Base-by-base conservation (phyloP, 92 coral and sea anemone species). In the Epizoanthus rinbou region DNA sequence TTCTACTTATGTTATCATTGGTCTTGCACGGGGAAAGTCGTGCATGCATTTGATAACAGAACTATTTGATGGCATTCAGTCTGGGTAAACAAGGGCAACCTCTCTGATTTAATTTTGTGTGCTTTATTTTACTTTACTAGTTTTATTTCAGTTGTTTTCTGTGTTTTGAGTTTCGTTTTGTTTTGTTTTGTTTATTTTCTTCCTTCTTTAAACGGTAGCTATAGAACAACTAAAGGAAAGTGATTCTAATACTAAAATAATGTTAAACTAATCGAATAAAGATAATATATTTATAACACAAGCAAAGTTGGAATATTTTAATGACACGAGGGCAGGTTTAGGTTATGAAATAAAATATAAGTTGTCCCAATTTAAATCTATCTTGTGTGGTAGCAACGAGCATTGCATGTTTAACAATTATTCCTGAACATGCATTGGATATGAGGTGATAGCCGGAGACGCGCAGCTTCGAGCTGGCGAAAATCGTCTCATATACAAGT, bases 61-160 rank as follows among this genome's bases (percentile, higher is more conserved):
- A 58, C 54, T 50, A 43, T 17, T 21, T n/a, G 59, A 63, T 7
- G 50, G 66, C 71, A 60, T 91, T 89, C 86, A 84, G 94, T 93
- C 94, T 93, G 98, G 92, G 97, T 92, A 86, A 89, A 87, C 91
- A 84, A 78, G 94, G 98, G 94, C 98, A 91, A 87, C 88, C 91
- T 86, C 86, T 68, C 52, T 69, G 45, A 50, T 52, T 63, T 57
- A 52, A 14, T 74, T 82, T 19, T 87, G 76, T 63, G n/a, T 60
- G 54, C 10, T 88, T 4, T 78, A 16, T 74, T 81, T n/a, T 57
- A 60, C 70, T 56, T 53, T 56, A 47, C 69, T 54, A 47, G 62
- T 83, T 73, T 54, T 23, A 69, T 52, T 15, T 60, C 3, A 74
- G 82, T 63, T 2, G 63, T 63, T 62, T 58, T 43, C 22, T 15